These are phyloP conservation scores for Helicolenus hilgendorfi DNA, from an alignment of 2,797 vertebrate genomes.

Conservation along the genomic window DNA sequence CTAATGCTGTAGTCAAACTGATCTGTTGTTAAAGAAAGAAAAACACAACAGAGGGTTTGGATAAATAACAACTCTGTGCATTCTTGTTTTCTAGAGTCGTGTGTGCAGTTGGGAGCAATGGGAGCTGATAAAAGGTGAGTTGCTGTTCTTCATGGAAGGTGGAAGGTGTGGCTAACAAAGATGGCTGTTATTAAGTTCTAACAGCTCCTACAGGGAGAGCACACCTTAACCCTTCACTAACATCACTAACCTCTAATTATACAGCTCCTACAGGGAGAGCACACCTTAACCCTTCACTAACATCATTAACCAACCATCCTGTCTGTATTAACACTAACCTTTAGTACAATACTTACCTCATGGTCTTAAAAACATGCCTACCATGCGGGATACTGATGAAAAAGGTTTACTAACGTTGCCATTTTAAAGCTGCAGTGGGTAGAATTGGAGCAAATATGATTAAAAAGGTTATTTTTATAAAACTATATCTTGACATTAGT, in stretches of 20 bases:
- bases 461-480: too few relatives aligned
- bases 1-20: accelerated
- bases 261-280: too few relatives aligned
- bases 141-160: neutral
- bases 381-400: neutral
- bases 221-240: too few relatives aligned
- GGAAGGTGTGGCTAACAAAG: neutral
- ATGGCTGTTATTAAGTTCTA: neutral
- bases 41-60: accelerated
- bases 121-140: slow-evolving; percentile 91
- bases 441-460: too few relatives aligned
- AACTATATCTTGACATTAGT: too few relatives aligned
- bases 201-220: accelerated
- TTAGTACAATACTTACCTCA: neutral
- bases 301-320: too few relatives aligned
- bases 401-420: accelerated
- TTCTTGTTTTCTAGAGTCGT: slow-evolving; percentile 16
- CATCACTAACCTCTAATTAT: too few relatives aligned
- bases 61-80: accelerated
- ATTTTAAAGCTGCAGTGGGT: too few relatives aligned
- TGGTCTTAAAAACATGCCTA: neutral
- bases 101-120: slow-evolving; percentile 75
- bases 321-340: too few relatives aligned
- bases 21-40: accelerated
- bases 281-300: too few relatives aligned